Evolutionary conservation across 2,888 invertebrate genomes (phyloP).

Genomic region (Mactromeris polynyma): DNA sequence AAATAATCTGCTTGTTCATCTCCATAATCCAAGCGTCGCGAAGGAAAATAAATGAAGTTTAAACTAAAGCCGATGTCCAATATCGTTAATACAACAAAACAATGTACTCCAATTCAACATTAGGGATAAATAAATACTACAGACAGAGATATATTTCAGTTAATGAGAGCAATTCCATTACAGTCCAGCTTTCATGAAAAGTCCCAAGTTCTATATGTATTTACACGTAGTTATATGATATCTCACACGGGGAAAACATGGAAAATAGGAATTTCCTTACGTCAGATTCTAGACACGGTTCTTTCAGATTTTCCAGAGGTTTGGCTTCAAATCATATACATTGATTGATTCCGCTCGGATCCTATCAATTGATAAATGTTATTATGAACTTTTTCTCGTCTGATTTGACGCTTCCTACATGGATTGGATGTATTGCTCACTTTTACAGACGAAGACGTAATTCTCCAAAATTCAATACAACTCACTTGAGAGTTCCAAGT

Average conservation of each 20-base stretch:
- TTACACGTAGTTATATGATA: not conserved
- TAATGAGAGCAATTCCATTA: not conserved
- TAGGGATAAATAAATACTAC: not conserved
- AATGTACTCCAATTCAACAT: not conserved
- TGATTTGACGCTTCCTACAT: not conserved
- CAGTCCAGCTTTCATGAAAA: not conserved
- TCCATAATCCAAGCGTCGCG: not conserved
- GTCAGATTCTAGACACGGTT: not conserved
- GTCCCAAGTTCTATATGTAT: not conserved
- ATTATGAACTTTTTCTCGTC: not conserved
- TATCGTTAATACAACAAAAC: not conserved
- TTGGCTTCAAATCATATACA: not conserved
- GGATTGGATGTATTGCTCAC: not conserved
- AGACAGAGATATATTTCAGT: not conserved
- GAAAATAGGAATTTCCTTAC: not conserved
- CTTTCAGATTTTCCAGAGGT: not conserved
- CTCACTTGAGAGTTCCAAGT: not conserved
- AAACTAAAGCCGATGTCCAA: not conserved
- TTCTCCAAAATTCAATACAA: not conserved
- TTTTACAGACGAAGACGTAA: not conserved
- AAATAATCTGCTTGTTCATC: not conserved
- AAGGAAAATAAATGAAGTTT: not conserved
- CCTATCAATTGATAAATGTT: not conserved
- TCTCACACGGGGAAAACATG: not conserved
- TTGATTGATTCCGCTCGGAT: not conserved